A percentile compares a stretch with the other conserved stretches of the same genome.
Evolutionary conservation across 2,888 invertebrate genomes (phyloP).

Genomic region (Ectobius pallidus): DNA sequence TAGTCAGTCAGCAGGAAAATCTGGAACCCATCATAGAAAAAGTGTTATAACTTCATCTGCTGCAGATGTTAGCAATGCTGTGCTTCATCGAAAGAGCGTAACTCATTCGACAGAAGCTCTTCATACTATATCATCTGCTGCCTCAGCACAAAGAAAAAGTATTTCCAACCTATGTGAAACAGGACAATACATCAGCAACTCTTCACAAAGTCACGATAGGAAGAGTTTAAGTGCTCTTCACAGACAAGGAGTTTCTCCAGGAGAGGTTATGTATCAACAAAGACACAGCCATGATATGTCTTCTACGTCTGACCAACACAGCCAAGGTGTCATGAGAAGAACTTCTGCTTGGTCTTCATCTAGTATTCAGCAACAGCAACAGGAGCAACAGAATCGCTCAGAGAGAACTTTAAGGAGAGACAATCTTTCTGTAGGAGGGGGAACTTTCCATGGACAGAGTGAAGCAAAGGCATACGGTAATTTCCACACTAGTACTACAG

Average conservation of each 20-base stretch:
- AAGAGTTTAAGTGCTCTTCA: conserved; percentile 82
- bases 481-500: conserved; percentile 52
- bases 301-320: conserved; percentile 54
- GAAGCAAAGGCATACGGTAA: conserved; percentile 72
- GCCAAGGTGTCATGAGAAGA: conserved; percentile 54
- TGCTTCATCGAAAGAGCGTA: conserved; percentile 76
- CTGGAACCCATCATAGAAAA: conserved; percentile 68
- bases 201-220: conserved; percentile 71
- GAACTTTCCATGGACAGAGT: conserved; percentile 70
- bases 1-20: conserved; percentile 41
- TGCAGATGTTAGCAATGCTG: conserved; percentile 75
- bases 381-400: conserved; percentile 64
- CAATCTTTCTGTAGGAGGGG: conserved; percentile 72
- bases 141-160: conserved; percentile 76
- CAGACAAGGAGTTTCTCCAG: conserved; percentile 59
- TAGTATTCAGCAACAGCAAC: conserved; percentile 42
- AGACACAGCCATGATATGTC: conserved; percentile 46
- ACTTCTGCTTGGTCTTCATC: conserved; percentile 61
- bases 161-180: conserved; percentile 79
- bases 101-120: conserved; percentile 73
- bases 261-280: conserved; percentile 33
- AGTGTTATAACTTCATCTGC: conserved; percentile 73
- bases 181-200: conserved; percentile 69
- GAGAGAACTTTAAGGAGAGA: conserved; percentile 67
- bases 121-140: conserved; percentile 72